phyloP scores from a whole-genome alignment of 2,888 invertebrate species.

The Galeruca laticollis region DNA sequence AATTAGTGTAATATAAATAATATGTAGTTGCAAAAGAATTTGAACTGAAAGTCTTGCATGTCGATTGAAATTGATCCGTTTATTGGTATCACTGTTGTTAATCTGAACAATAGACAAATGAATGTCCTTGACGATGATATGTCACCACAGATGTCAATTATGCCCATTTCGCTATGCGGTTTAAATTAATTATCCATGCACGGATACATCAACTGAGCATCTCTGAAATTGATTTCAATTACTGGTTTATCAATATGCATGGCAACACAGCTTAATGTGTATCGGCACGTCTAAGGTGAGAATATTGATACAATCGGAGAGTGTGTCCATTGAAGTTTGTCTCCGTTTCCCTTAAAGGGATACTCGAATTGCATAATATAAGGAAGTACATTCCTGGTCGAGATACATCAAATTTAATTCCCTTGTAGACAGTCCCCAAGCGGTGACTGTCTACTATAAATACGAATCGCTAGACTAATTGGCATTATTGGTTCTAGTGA shows the following conservation, averaged over 20 bases:
- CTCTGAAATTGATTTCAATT: slow-evolving; percentile 35
- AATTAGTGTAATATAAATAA: too few relatives aligned
- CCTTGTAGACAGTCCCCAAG: neutral
- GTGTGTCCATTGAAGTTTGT: slow-evolving; percentile 11
- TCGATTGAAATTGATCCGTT: neutral
- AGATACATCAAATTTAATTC: neutral
- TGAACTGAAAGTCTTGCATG: neutral
- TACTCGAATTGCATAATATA: slow-evolving; percentile 21
- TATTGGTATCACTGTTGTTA: neutral
- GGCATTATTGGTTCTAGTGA: neutral
- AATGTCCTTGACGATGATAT: slow-evolving; percentile 20
- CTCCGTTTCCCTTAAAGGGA: neutral
- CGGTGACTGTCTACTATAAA: neutral
- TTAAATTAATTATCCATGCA: slow-evolving; percentile 34
- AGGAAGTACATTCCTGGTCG: neutral
- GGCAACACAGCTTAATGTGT: slow-evolving; percentile 10
- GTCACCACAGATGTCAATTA: slow-evolving; percentile 34
- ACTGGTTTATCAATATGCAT: slow-evolving; percentile 29
- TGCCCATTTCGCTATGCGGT: slow-evolving; percentile 23
- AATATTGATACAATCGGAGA: slow-evolving; percentile 19
- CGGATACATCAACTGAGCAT: slow-evolving; percentile 33
- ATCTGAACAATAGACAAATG: neutral
- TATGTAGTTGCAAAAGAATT: too few relatives aligned
- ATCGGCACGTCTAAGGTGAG: slow-evolving; percentile 23
- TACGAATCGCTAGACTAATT: neutral